These are phyloP conservation scores for Nansenia antarctica DNA, from an alignment of 2,113 vertebrate genomes.

Conservation along the genomic window DNA sequence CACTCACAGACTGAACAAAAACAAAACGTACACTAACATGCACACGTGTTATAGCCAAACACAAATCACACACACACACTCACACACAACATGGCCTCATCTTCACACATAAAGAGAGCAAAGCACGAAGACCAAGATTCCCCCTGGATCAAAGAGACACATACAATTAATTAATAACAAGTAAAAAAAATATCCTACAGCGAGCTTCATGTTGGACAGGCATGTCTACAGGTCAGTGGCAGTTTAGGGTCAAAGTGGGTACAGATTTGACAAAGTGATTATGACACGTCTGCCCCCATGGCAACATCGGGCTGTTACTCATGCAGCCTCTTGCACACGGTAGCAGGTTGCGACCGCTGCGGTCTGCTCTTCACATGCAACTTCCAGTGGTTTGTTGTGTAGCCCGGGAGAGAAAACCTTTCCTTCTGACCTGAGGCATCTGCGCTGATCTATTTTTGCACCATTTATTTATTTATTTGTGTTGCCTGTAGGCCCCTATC, in stretches of 20 bases:
- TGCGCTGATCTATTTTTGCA: neutral
- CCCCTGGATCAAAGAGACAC: no score
- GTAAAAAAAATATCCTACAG: no score
- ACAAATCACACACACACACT: neutral
- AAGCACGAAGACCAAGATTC: no score
- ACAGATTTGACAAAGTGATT: constrained; percentile 6
- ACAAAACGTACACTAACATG: no score
- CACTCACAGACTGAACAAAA: no score
- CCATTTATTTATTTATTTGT: constrained; percentile 14
- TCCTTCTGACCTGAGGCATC: neutral
- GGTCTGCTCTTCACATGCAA: neutral
- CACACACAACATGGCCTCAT: neutral
- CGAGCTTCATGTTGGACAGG: no score
- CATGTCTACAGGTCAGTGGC: no score
- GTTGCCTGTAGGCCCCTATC: constrained; percentile 32
- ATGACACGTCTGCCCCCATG: constrained; percentile 3
- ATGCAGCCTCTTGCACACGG: neutral
- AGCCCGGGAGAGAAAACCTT: neutral
- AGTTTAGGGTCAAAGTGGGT: neutral
- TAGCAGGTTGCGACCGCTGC: neutral
- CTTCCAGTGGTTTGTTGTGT: neutral
- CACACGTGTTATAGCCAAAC: no score
- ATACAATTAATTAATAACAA: no score
- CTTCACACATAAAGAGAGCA: neutral
- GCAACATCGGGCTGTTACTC: neutral